Conservation (phyloP, 2,888 invertebrate genomes). For the Eulithis prunata region DNA sequence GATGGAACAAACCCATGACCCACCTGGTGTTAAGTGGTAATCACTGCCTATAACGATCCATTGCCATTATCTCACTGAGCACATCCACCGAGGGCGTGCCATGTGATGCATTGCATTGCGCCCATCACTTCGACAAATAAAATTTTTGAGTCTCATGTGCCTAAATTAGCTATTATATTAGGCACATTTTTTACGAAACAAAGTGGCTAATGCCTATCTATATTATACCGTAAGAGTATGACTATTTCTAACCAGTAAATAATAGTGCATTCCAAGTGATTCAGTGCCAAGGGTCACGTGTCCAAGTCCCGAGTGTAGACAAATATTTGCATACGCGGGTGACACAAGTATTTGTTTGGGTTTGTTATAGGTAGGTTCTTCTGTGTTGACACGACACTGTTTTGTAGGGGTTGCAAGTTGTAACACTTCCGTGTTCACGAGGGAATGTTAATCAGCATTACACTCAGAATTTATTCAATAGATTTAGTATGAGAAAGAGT, state of each 20-base stretch:
- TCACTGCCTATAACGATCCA: too few relatives aligned
- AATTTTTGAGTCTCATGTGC: too few relatives aligned
- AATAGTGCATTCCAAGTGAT: slow-evolving; percentile 30
- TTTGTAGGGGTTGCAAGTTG: slow-evolving; percentile 29
- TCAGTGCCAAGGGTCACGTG: slow-evolving; percentile 36
- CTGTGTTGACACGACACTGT: slow-evolving; percentile 37
- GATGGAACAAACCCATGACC: too few relatives aligned
- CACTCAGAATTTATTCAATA: slow-evolving; percentile 1
- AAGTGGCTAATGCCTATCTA: too few relatives aligned
- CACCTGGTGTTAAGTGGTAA: too few relatives aligned
- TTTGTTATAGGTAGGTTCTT: slow-evolving; percentile 16
- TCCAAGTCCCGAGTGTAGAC: slow-evolving; percentile 38
- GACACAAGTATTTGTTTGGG: slow-evolving; percentile 41
- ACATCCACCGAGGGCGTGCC: too few relatives aligned
- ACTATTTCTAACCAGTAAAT: slow-evolving; percentile 15
- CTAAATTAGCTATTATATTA: too few relatives aligned
- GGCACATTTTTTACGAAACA: too few relatives aligned
- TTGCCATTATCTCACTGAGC: too few relatives aligned
- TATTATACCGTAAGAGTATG: too few relatives aligned
- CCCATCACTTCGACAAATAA: too few relatives aligned
- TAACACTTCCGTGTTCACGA: slow-evolving; percentile 34
- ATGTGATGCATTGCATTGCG: too few relatives aligned
- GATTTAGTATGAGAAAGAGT: background rate
- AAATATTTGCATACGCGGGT: slow-evolving; percentile 41
- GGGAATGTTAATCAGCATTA: slow-evolving; percentile 6